Evolutionary conservation across 2,797 vertebrate genomes (phyloP).

Genomic region (Pseudochirops cupreus): DNA sequence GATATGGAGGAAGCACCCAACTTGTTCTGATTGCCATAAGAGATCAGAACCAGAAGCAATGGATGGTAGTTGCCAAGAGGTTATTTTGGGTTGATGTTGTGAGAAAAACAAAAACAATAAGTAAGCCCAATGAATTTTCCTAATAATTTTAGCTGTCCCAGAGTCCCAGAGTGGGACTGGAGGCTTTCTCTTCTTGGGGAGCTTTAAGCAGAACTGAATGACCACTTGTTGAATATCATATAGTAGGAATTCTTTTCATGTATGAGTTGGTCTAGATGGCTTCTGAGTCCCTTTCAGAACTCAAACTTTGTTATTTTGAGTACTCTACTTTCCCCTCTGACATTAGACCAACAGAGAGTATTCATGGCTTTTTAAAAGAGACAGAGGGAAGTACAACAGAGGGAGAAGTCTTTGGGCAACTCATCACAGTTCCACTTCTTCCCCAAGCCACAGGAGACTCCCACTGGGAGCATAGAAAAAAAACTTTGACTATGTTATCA

Average conservation of each 20-base stretch:
- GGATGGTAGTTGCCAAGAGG: not conserved
- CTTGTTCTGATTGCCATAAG: not conserved
- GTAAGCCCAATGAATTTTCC: not conserved
- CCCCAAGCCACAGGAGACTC: conserved; percentile 7
- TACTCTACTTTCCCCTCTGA: conserved; percentile 1
- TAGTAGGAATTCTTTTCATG: not conserved
- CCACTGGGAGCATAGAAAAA: not conserved
- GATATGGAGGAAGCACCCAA: not conserved
- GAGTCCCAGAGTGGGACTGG: not conserved
- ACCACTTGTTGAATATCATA: not conserved
- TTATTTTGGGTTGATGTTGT: not conserved
- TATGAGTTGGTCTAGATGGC: not conserved
- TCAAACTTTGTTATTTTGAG: not conserved
- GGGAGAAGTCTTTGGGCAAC: conserved; percentile 2
- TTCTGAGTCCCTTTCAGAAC: not conserved
- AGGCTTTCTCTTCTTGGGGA: not conserved
- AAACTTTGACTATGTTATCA: not conserved
- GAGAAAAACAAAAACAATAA: not conserved
- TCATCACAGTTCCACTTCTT: not conserved
- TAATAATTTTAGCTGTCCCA: not conserved
- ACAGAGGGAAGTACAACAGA: not conserved
- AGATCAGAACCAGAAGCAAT: not conserved
- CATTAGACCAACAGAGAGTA: not conserved
- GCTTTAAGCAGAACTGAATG: not conserved
- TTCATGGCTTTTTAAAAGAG: not conserved